phyloP scores from a whole-genome alignment of 2,888 invertebrate species.

The Amphimallon solstitiale region DNA sequence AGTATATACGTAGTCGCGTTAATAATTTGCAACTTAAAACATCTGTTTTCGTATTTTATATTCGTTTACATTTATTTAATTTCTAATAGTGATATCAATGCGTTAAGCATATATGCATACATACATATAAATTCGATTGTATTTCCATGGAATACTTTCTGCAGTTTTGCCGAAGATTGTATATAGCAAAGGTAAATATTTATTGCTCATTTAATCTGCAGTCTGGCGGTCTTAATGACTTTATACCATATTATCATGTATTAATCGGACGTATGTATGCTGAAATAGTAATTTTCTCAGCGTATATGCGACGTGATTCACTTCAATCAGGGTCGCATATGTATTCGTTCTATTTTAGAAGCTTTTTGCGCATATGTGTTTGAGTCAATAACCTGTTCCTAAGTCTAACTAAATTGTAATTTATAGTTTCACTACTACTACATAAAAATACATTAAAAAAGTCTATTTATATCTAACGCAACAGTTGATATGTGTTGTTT shows the following conservation, averaged over 20 bases:
- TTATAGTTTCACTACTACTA: conserved; percentile 35
- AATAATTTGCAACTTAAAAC: no score
- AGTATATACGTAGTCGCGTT: no score
- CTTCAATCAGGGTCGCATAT: conserved; percentile 35
- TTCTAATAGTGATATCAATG: no score
- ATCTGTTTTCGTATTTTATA: no score
- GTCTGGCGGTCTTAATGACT: conserved; percentile 24
- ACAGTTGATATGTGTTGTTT: conserved; percentile 36
- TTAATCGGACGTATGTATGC: conserved; percentile 34
- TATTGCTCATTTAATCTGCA: conserved; percentile 14
- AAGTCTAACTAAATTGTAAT: conserved; percentile 36
- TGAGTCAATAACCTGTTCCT: conserved; percentile 37
- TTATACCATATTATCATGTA: conserved; percentile 31
- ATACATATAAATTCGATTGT: neutral
- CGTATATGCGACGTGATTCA: conserved; percentile 35
- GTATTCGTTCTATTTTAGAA: conserved; percentile 37
- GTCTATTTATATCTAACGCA: conserved; percentile 38
- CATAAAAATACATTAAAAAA: conserved; percentile 38
- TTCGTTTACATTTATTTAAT: no score
- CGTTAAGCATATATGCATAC: neutral
- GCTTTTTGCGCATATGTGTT: conserved; percentile 38
- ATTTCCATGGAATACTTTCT: neutral
- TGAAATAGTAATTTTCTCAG: conserved; percentile 37
- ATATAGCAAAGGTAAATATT: conserved; percentile 20
- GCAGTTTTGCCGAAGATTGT: neutral